Evolutionary conservation across 2,797 vertebrate genomes (phyloP), one percentile per base, ranked within the genome.

Genomic region (Austrolebias charrua): DNA sequence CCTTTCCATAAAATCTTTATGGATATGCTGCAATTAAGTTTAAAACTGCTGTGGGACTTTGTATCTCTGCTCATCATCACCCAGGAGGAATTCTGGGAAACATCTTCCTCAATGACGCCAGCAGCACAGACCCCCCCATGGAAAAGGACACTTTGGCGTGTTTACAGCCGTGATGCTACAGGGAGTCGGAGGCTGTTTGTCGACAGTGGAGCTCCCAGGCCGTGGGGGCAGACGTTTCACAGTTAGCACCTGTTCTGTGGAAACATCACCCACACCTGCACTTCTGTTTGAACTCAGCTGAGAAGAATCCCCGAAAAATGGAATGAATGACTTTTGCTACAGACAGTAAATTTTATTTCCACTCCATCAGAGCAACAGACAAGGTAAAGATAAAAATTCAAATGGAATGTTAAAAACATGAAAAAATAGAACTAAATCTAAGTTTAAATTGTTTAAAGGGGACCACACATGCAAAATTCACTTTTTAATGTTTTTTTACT

Each of bases 231-330:
- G 75, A 50, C 49, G 76, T 76, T 72, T 84, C 69, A 84, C 69
- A 80, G 76, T 80, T 66, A 78, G 49, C 61, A 76, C 71, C 71
- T 68, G 75, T 63, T 75, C 61, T 71, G 48, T 55, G 53, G 40
- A 78, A 79, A 80, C 57, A 55, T 45, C 65, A 53, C 73, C 63
- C 78, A 77, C 79, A 86, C 75, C 73, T 67, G 71, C 58, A 66
- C 29, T 74, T 66, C 71, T 48, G 59, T 76, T 66, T 59, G 48
- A 68, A 67, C 3, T 2, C n/a, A 65, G 64, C 69, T 2, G 50
- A 40, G 15, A 67, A 55, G 24, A 63, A 59, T 15, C 18, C 47
- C 58, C 9, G 31, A 7, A 31, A 33, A 51, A 12, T 24, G 14
- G 2, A 1, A 3, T 63, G 0, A 13, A 50, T 58, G 13, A 14